phyloP scores from a whole-genome alignment of 2,888 invertebrate genomes.

The Drosophila lutescens region DNA sequence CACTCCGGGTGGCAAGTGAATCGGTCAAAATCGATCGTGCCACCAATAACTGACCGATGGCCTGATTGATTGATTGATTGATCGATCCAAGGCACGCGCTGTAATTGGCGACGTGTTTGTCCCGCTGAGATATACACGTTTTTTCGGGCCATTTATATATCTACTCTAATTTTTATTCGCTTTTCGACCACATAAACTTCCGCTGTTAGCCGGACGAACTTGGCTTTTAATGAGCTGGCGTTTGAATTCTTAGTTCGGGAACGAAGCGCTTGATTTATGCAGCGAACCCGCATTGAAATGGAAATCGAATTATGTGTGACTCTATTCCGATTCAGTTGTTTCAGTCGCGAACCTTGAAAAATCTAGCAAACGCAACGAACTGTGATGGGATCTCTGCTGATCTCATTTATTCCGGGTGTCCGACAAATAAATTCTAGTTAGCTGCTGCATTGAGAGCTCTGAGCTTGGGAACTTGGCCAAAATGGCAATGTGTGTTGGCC shows the following conservation, averaged over 20 bases:
- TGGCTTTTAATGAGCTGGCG: conserved; percentile 53
- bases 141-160: conserved; percentile 1
- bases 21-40: conserved; percentile 51
- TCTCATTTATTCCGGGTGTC: conserved; percentile 21
- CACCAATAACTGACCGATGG: conserved; percentile 32
- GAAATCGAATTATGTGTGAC: conserved; percentile 18
- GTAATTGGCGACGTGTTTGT: conserved; percentile 47
- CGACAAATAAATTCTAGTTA: conserved; percentile 8
- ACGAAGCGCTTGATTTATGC: conserved; percentile 43
- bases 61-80: conserved; percentile 43
- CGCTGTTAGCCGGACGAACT: conserved; percentile 22
- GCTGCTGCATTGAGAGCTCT: conserved; percentile 1
- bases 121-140: conserved; percentile 23
- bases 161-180: not conserved
- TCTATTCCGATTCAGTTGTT: conserved; percentile 5
- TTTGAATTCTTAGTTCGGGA: conserved; percentile 6
- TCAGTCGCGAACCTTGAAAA: conserved; percentile 5
- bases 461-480: conserved; percentile 12
- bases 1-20: conserved; percentile 48
- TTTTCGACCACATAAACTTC: conserved; percentile 12
- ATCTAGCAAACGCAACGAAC: conserved; percentile 21
- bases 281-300: conserved; percentile 38
- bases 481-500: not conserved
- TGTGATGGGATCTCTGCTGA: conserved; percentile 11
- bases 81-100: conserved; percentile 45